Percentiles rank a stretch among this genome's conserved stretches.
Evolutionary conservation across 2,797 vertebrate genomes (phyloP).

Genomic region (Cottoperca gobio): DNA sequence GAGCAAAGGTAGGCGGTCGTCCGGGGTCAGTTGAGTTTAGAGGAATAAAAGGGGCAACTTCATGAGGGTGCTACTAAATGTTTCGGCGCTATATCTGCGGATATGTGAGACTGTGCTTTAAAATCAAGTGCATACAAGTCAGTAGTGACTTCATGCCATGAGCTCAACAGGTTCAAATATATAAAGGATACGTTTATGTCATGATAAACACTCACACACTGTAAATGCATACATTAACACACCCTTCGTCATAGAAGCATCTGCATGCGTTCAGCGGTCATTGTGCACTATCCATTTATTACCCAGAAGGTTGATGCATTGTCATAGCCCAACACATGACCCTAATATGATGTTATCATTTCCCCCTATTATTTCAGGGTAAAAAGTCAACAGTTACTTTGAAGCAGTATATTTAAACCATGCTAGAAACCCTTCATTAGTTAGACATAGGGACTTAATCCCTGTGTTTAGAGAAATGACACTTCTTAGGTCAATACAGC

Average conservation of each 20-base stretch:
- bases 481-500: slow-evolving; percentile 14
- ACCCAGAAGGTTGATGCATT: not conserved
- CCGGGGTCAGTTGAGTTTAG: slow-evolving; percentile 9
- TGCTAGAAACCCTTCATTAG: not conserved
- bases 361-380: not conserved
- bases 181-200: not conserved
- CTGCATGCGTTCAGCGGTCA: not conserved
- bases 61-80: slow-evolving; percentile 9
- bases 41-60: not conserved
- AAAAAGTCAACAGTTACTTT: not conserved
- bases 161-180: not conserved
- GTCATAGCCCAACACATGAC: not conserved
- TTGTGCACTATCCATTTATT: slow-evolving; percentile 24
- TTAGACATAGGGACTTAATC: not conserved
- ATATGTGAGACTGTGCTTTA: slow-evolving; percentile 2
- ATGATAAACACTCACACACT: not conserved
- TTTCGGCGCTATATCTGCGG: slow-evolving; percentile 7
- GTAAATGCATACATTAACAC: slow-evolving; percentile 8
- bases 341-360: not conserved
- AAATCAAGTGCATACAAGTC: slow-evolving; percentile 54
- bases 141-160: not conserved
- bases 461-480: slow-evolving; percentile 17
- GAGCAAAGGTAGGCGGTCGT: slow-evolving; percentile 95
- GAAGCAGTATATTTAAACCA: not conserved
- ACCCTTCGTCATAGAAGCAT: not conserved